phyloP scores from a whole-genome alignment of 2,797 vertebrate genomes.

The Tarsius wallacei region DNA sequence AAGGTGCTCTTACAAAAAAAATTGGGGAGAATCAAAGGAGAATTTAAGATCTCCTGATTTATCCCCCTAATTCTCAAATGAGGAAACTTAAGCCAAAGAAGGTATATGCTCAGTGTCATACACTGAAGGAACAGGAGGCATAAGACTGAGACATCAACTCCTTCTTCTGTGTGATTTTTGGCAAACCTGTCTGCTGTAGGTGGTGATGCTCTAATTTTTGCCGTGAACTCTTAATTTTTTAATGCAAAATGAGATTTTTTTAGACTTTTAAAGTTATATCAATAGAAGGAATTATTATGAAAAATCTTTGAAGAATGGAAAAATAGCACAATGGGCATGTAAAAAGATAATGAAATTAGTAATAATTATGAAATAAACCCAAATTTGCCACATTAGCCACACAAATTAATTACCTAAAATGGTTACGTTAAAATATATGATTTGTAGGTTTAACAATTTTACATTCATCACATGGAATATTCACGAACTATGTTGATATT shows the following conservation, averaged over 20 bases:
- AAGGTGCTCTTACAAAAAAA: neutral
- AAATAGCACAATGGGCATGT: neutral
- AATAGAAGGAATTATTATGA: slow-evolving; percentile 28
- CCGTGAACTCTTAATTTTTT: neutral
- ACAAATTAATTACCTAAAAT: slow-evolving; percentile 52
- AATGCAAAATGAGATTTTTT: neutral
- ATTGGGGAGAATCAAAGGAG: neutral
- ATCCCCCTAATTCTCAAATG: neutral
- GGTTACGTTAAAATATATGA: neutral
- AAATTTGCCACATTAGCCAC: neutral
- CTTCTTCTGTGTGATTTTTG: neutral
- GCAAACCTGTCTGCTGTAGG: neutral
- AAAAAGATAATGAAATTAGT: slow-evolving; percentile 53
- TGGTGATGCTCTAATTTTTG: neutral
- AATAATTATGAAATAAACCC: slow-evolving; percentile 42
- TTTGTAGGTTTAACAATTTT: slow-evolving; percentile 47
- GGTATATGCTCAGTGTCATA: neutral
- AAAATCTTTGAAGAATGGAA: neutral
- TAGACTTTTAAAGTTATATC: neutral
- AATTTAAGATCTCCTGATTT: neutral
- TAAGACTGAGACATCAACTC: neutral
- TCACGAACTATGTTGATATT: neutral
- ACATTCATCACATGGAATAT: slow-evolving; percentile 3
- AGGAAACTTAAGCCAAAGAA: neutral
- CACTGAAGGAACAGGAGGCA: neutral